A percentile compares a stretch with the other conserved stretches of the same genome.
phyloP scores from a whole-genome alignment of 1,140 invertebrate genomes.

The Colletes latitarsis region DNA sequence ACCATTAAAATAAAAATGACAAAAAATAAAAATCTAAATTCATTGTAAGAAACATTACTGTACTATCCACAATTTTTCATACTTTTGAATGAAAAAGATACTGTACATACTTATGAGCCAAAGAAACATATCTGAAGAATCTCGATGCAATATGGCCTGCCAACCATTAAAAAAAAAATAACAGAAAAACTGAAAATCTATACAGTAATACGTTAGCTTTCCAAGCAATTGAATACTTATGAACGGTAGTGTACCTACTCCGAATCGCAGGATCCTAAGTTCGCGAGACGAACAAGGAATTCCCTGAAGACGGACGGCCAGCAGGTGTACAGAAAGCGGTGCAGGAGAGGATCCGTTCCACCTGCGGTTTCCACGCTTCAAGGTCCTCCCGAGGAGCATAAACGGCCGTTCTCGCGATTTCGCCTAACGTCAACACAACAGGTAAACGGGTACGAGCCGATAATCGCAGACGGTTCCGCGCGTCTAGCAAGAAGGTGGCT shows the following conservation, averaged over 20 bases:
- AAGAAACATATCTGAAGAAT: too few species aligned
- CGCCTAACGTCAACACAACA: conserved; percentile 26
- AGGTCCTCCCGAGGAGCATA: conserved; percentile 15
- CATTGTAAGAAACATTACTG: too few species aligned
- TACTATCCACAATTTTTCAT: too few species aligned
- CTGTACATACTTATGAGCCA: too few species aligned
- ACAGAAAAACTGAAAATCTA: too few species aligned
- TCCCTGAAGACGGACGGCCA: conserved; percentile 35
- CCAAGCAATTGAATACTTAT: not conserved
- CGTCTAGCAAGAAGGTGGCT: not conserved
- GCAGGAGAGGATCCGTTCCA: conserved; percentile 38
- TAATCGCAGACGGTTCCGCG: conserved; percentile 2
- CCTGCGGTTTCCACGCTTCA: conserved; percentile 45
- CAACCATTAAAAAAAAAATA: too few species aligned
- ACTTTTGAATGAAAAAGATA: too few species aligned
- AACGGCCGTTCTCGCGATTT: conserved; percentile 10
- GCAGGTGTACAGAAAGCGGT: conserved; percentile 44
- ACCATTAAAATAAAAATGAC: too few species aligned
- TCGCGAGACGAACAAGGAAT: conserved; percentile 7
- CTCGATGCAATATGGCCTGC: too few species aligned
- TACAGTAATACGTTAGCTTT: too few species aligned
- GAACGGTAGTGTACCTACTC: not conserved
- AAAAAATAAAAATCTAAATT: too few species aligned
- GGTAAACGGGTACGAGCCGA: conserved; percentile 38
- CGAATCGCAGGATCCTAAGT: not conserved